Conservation (phyloP, 64 coral and sea anemone species). For the Exaiptasia diaphana region DNA sequence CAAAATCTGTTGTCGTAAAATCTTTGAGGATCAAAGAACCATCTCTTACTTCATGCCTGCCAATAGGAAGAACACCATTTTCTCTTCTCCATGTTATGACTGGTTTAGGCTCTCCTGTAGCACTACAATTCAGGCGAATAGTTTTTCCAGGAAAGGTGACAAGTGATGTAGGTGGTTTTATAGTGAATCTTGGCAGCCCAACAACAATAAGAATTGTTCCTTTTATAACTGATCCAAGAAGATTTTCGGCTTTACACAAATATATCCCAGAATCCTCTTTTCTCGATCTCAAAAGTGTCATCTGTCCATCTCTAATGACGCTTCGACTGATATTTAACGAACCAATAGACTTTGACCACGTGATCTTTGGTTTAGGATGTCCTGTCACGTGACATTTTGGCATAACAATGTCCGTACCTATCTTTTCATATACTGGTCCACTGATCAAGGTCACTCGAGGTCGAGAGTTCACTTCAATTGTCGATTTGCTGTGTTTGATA, state of each 20-base stretch:
- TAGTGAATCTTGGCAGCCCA: neutral
- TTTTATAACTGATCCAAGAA: conserved; percentile 4
- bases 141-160: neutral
- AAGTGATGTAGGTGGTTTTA: conserved; percentile 2
- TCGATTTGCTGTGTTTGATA: too few relatives aligned
- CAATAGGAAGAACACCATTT: neutral
- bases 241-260: conserved; percentile 30
- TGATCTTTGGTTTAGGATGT: conserved; percentile 4
- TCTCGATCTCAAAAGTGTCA: neutral
- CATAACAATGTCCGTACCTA: neutral
- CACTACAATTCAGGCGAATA: conserved; percentile 36
- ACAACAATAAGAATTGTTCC: neutral
- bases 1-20: neutral
- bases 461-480: too few relatives aligned
- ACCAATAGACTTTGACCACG: conserved; percentile 17
- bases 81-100: conserved; percentile 49
- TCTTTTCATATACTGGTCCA: conserved; percentile 3
- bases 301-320: too few relatives aligned
- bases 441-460: neutral
- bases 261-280: conserved; percentile 21
- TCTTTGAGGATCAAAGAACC: conserved; percentile 3
- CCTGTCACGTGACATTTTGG: conserved; percentile 37
- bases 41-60: neutral
- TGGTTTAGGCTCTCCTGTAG: conserved; percentile 44
- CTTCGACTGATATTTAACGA: neutral